These are phyloP conservation scores for Lycocerus yunnanus DNA, from an alignment of 2,888 invertebrate species.

Conservation along the genomic window DNA sequence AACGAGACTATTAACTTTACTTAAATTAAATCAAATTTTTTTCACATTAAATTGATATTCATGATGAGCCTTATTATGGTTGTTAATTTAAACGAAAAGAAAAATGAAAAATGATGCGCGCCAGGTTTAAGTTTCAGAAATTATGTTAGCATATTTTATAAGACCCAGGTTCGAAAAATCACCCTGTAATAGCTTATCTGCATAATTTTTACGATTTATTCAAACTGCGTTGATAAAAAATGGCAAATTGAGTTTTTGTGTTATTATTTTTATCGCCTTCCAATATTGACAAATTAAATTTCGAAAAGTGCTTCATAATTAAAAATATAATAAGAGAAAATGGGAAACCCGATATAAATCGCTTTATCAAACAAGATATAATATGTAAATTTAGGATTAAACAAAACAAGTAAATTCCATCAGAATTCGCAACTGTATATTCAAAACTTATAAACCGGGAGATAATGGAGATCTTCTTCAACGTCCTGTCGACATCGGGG, in stretches of 20 bases:
- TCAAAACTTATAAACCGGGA: slow-evolving; percentile 31
- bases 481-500: slow-evolving; percentile 33
- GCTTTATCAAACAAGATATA: slow-evolving; percentile 44
- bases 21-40: background rate
- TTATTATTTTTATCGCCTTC: background rate
- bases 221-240: background rate
- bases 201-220: background rate
- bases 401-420: slow-evolving; percentile 35
- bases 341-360: slow-evolving; percentile 10
- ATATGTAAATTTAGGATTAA: slow-evolving; percentile 51
- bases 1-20: background rate
- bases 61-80: background rate
- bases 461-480: slow-evolving; percentile 32
- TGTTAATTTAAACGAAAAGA: background rate
- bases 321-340: background rate
- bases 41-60: background rate
- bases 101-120: background rate
- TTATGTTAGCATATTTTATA: background rate
- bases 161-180: too few species aligned
- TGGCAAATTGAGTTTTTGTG: background rate
- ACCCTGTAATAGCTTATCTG: background rate
- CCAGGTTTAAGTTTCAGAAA: background rate
- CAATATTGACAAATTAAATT: background rate
- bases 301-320: background rate
- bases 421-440: slow-evolving; percentile 33